Conservation (phyloP, 1,140 invertebrate genomes). For the Bombus balteatus region DNA sequence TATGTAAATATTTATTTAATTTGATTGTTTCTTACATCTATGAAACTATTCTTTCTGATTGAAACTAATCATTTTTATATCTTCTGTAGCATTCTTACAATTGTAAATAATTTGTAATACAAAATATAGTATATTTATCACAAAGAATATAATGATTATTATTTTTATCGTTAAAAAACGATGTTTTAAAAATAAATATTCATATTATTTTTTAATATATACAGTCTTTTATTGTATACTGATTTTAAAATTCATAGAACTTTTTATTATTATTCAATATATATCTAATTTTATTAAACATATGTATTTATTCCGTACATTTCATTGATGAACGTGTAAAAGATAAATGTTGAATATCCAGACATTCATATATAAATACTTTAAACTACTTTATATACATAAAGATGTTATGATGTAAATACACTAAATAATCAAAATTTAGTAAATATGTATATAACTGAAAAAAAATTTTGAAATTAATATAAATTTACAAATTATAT, state of each 20-base stretch:
- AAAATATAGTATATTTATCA: slow-evolving; percentile 47
- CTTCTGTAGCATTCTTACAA: background rate
- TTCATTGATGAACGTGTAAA: background rate
- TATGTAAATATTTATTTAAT: slow-evolving; percentile 34
- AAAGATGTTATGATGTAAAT: slow-evolving; percentile 12
- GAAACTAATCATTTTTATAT: slow-evolving; percentile 6
- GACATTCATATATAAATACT: no score
- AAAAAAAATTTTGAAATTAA: background rate
- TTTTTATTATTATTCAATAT: background rate
- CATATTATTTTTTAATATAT: slow-evolving; percentile 4
- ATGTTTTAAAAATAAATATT: slow-evolving; percentile 18
- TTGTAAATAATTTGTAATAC: slow-evolving; percentile 29
- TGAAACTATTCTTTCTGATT: slow-evolving; percentile 19
- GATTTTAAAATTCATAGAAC: background rate
- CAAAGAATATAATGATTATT: background rate
- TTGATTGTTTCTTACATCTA: slow-evolving; percentile 13
- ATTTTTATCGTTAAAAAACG: background rate
- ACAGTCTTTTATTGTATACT: slow-evolving; percentile 14
- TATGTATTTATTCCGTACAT: background rate
- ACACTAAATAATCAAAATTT: background rate
- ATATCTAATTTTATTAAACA: background rate
- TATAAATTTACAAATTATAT: background rate
- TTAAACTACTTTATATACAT: background rate
- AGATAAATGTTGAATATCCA: background rate
- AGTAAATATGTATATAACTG: background rate